These are phyloP conservation scores for Drosophila conformis DNA, from an alignment of 2,888 invertebrate species.

Conservation along the genomic window DNA sequence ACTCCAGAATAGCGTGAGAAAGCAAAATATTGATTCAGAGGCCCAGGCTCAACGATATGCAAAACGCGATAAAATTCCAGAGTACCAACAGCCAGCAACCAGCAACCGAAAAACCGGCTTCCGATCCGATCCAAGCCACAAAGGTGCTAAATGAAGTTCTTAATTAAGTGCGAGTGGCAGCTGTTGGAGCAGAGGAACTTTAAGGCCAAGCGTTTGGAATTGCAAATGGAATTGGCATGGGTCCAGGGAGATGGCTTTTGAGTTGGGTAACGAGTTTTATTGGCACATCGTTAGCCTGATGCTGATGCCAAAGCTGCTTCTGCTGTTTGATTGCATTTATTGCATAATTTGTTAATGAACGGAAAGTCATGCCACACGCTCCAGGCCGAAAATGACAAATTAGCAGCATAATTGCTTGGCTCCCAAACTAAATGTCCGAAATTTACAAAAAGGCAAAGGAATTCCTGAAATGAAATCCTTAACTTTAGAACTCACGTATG, in stretches of 20 bases:
- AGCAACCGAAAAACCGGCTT: conserved; percentile 53
- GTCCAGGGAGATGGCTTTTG: conserved; percentile 17
- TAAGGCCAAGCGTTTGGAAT: conserved; percentile 38
- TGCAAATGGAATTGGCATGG: conserved; percentile 35
- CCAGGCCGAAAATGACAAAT: conserved; percentile 63
- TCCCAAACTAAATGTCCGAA: conserved; percentile 11
- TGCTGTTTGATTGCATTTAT: conserved; percentile 71
- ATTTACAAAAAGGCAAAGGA: conserved; percentile 18
- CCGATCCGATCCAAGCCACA: conserved; percentile 45
- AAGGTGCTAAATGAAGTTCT: conserved; percentile 81
- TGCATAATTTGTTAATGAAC: conserved; percentile 75
- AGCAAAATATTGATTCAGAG: conserved; percentile 79
- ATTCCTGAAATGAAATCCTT: conserved; percentile 10
- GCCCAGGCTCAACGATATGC: conserved; percentile 64
- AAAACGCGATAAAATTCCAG: conserved; percentile 79
- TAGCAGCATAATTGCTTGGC: conserved; percentile 55
- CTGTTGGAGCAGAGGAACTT: conserved; percentile 36
- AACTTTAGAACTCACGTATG: background rate
- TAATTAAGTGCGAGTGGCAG: conserved; percentile 78
- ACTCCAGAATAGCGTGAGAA: conserved; percentile 73
- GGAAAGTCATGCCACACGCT: conserved; percentile 66
- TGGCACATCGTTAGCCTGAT: conserved; percentile 68
- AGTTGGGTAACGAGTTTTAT: conserved; percentile 58
- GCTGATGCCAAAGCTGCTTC: conserved; percentile 4
- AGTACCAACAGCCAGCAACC: conserved; percentile 22